Percentiles rank a stretch among this genome's conserved stretches.
These are phyloP conservation scores for Eumacrocentrus americanus DNA, from an alignment of 2,888 invertebrate genomes.

Conservation along the genomic window DNA sequence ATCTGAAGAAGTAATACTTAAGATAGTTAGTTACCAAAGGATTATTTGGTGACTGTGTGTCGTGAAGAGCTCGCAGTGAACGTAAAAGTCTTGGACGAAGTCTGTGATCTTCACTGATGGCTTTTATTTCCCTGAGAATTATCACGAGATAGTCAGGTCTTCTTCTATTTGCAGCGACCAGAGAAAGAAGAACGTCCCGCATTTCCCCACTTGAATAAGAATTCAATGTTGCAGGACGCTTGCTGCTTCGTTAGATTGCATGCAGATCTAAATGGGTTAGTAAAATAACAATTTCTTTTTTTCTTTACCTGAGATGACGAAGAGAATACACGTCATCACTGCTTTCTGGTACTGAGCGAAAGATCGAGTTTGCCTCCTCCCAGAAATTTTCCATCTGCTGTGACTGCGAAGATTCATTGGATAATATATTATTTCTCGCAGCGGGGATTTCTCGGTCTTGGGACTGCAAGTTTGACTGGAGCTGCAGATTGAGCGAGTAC, in stretches of 20 bases:
- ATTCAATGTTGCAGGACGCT: not conserved
- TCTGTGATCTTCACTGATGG: conserved; percentile 51
- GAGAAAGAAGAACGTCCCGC: conserved; percentile 45
- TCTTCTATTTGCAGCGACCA: conserved; percentile 46
- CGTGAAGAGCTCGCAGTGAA: conserved; percentile 46
- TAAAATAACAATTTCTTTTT: not conserved
- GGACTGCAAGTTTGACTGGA: conserved; percentile 47
- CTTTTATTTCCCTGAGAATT: conserved; percentile 48
- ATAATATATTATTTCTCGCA: conserved; percentile 47
- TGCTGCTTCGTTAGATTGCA: not conserved
- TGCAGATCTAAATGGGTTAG: not conserved
- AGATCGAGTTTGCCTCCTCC: conserved; percentile 50
- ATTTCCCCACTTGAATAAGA: conserved; percentile 45
- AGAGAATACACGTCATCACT: conserved; percentile 44
- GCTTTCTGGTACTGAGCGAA: conserved; percentile 38
- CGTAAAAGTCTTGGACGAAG: conserved; percentile 48
- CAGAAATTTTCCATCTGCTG: conserved; percentile 51
- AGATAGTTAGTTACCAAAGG: conserved; percentile 42
- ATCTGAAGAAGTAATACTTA: too few species aligned
- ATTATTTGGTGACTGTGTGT: conserved; percentile 44
- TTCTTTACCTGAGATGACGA: conserved; percentile 45
- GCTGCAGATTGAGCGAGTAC: conserved; percentile 52
- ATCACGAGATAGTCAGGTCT: conserved; percentile 49
- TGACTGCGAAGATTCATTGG: conserved; percentile 45
- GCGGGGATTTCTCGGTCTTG: conserved; percentile 46